Base-by-base conservation (phyloP, 2,113 vertebrate genomes). In the Fukomys damarensis region DNA sequence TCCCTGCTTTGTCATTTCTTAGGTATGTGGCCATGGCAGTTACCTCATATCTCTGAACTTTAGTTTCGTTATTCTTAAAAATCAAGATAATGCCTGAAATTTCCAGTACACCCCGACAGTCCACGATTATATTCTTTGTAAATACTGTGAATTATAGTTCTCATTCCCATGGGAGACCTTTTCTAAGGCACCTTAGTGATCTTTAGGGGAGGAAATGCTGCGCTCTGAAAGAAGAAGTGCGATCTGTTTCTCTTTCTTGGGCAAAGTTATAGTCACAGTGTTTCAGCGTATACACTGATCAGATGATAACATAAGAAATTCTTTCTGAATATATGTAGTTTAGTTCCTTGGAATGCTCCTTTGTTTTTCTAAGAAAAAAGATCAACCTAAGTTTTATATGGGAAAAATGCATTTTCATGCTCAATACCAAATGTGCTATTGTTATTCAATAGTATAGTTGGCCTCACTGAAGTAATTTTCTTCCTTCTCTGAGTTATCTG, bases 401-500 rank as follows among this genome's bases (percentile, higher is more conserved):
- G 38, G 70, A 93, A 96, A 97, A 95, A 76, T 95, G 68, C 46
- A 80, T 96, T 97, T 92, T 76, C 90, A 91, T 7, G 0, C 30
- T 68, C 88, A 77, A 46, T 90, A 96, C 68, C 54, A 96, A 88
- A 86, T 96, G 91, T 89, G 82, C 93, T 84, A 85, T 54, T 91
- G 88, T 49, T 93, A 94, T 88, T 89, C 85, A 94, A 86, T 16
- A 86, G 30, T 66, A 65, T 9, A 63, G 43, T 70, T 94, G 89
- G 66, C 56, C 96, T 95, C 92, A 63, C 83, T 83, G 65, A 95
- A 86, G 95, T 83, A 96, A 96, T 95, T 97, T 95, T 95, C 28
- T 92, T 94, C 54, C 81, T 95, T 95, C 79, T 86, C 85, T 72
- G 61, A 94, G 54, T 93, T 83, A 95, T 92, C 85, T 90, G 86